Evolutionary conservation across 2,797 vertebrate genomes (phyloP).

Genomic region (Hoplostethus atlanticus): DNA sequence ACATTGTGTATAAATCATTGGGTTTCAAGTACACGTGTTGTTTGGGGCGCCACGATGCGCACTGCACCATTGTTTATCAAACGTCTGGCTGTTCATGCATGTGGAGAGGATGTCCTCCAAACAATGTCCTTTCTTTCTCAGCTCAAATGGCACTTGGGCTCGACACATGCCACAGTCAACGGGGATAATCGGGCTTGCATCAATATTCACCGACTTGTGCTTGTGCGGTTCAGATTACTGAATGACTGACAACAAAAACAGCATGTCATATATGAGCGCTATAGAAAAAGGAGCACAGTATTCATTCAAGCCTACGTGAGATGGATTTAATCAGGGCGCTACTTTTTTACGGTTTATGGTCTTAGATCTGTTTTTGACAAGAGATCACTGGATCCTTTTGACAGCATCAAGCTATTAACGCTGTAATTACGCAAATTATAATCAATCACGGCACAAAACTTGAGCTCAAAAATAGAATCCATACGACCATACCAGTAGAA

Average conservation of each 20-base stretch:
- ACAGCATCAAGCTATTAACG: slow-evolving; percentile 42
- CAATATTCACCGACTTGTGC: slow-evolving; percentile 72
- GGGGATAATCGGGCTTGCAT: slow-evolving; percentile 69
- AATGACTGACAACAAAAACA: slow-evolving; percentile 79
- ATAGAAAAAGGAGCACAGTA: slow-evolving; percentile 51
- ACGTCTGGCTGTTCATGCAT: slow-evolving; percentile 62
- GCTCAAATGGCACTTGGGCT: slow-evolving; percentile 52
- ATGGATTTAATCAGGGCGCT: slow-evolving; percentile 40
- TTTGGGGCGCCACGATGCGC: slow-evolving; percentile 40
- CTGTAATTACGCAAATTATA: slow-evolving; percentile 67
- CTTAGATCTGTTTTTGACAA: slow-evolving; percentile 54
- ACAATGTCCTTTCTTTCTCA: slow-evolving; percentile 61
- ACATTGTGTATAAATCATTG: slow-evolving; percentile 46
- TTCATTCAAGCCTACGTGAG: slow-evolving; percentile 65
- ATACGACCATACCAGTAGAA: slow-evolving; percentile 93
- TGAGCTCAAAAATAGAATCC: slow-evolving; percentile 33
- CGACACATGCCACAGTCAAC: slow-evolving; percentile 70
- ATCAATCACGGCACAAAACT: slow-evolving; percentile 52
- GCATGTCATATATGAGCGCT: slow-evolving; percentile 69
- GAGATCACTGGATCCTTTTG: slow-evolving; percentile 58
- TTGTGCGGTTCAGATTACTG: slow-evolving; percentile 67
- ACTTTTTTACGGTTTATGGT: slow-evolving; percentile 46
- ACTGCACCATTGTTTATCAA: slow-evolving; percentile 61
- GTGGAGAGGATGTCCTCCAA: slow-evolving; percentile 72
- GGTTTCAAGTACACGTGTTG: slow-evolving; percentile 57